Base-by-base conservation (phyloP, 2,113 vertebrate genomes). In the Hippocampus comes region DNA sequence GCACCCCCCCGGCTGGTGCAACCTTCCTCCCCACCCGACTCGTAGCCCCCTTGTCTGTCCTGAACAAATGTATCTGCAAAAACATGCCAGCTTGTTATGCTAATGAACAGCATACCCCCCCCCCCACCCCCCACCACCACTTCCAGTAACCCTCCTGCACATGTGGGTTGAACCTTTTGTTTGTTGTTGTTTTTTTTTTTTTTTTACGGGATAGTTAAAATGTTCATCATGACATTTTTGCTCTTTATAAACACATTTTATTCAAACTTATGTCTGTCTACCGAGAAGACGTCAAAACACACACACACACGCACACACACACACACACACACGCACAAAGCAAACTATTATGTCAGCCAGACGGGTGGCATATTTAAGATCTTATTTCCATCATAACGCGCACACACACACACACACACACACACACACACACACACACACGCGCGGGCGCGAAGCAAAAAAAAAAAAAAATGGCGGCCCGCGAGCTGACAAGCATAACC, bases 71-170 rank as follows among this genome's bases (percentile, higher is more conserved):
- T 94, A 94, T 94, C 92, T 94, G 89, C 90, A 92, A 88, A 91
- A 93, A 93, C 92, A 93, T 90, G 86, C 93, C 90, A 87, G 91
- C 91, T 92, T 93, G 91, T 93, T 93, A 94, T 93, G 93, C 86
- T 93, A 94, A 94, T 93, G 89, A 91, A 81, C 84, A 73, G 63
- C 79, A 73, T 63, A 70, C 74, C 18, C 61, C 68, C 80, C 68
- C 80, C 70, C 67, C 69, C 73, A 15, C 34, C 14, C 17, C 15
- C 23, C 27, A 27, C 20, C 34, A 38, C 60, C 34, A 38, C 30
- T 14, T 3, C 20, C 51, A 21, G 20, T 25, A n/a, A 67, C 71
- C 75, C 21, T 73, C 65, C 72, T 66, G 55, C 72, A 51, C n/a
- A 49, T 75, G 77, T 77, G 81, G 79, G 79, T 78, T 70, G 38